phyloP scores from a whole-genome alignment of 2,113 vertebrate species.

The Nettapus auritus region DNA sequence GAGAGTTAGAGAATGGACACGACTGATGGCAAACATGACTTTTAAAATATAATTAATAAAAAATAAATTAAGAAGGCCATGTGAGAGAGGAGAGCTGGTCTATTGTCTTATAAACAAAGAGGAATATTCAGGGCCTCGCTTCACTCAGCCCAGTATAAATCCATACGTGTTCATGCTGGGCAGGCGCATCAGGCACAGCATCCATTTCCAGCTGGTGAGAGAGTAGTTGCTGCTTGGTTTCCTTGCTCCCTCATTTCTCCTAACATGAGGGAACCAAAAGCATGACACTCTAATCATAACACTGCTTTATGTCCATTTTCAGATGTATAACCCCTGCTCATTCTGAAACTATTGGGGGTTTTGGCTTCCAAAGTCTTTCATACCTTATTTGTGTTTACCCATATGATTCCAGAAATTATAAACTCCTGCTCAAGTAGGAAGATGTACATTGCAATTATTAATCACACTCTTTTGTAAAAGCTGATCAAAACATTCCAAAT shows the following conservation, averaged over 20 bases:
- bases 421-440: slow-evolving; percentile 7
- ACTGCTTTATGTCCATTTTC: background rate
- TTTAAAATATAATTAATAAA: background rate
- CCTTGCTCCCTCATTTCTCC: background rate
- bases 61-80: background rate
- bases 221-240: background rate
- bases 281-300: background rate
- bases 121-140: background rate
- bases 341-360: background rate
- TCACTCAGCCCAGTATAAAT: background rate
- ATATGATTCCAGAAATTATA: slow-evolving; percentile 5
- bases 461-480: background rate
- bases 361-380: slow-evolving; percentile 25
- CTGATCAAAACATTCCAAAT: slow-evolving; percentile 1
- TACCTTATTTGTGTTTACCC: background rate
- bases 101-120: background rate
- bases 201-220: background rate
- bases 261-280: background rate
- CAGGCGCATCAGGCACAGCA: background rate
- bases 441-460: slow-evolving; percentile 1
- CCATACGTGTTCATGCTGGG: background rate
- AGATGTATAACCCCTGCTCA: background rate
- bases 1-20: background rate
- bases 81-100: background rate
- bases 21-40: background rate